These are phyloP conservation scores for Anisognathus igniventris DNA, from an alignment of 2,797 vertebrate species.

Conservation along the genomic window DNA sequence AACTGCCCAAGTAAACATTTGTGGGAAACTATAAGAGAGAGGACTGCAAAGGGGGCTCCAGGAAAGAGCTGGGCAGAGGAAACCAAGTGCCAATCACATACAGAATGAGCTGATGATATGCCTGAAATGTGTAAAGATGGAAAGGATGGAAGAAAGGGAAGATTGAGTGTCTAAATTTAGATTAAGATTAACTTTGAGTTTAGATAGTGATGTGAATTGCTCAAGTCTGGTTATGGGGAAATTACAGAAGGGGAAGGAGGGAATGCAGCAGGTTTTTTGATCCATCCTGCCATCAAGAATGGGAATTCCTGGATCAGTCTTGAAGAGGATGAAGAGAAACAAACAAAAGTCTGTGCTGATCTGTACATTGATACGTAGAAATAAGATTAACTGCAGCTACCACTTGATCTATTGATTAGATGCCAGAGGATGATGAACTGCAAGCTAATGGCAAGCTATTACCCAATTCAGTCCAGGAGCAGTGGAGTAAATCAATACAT, in stretches of 20 bases:
- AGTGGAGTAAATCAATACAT: constrained; percentile 40
- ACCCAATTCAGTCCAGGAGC: not conserved
- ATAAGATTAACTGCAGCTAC: constrained; percentile 54
- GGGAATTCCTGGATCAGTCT: not conserved
- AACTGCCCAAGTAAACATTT: not conserved
- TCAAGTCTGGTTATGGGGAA: not conserved
- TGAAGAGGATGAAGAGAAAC: not conserved
- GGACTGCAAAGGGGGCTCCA: not conserved
- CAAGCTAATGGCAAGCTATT: constrained; percentile 40
- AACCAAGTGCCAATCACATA: not conserved
- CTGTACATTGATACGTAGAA: constrained; percentile 33
- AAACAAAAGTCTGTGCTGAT: constrained; percentile 14
- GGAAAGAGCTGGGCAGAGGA: not conserved
- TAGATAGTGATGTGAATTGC: not conserved
- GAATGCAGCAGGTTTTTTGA: not conserved
- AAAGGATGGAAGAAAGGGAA: not conserved
- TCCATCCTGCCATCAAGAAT: not conserved
- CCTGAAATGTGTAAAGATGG: not conserved
- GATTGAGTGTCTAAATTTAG: not conserved
- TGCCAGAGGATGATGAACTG: constrained; percentile 55
- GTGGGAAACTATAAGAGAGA: not conserved
- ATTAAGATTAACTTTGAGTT: not conserved
- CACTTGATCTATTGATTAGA: constrained; percentile 61
- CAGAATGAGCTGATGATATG: not conserved
- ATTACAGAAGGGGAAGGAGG: not conserved